phyloP scores from a whole-genome alignment of 1,140 invertebrate genomes.

The Triops longicaudatus region DNA sequence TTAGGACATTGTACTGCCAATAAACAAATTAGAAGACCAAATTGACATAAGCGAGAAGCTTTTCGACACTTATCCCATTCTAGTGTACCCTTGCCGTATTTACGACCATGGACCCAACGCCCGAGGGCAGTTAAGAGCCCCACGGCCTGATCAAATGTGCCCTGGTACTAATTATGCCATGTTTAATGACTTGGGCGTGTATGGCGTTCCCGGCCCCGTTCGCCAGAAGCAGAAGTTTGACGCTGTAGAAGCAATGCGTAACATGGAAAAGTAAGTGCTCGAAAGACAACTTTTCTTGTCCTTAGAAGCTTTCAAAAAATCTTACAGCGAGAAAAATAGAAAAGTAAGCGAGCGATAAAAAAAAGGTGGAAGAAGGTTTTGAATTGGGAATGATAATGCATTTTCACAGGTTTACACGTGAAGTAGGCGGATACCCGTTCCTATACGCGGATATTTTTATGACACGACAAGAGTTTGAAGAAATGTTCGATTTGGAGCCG shows the following conservation, averaged over 20 bases:
- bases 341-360: too few relatives aligned
- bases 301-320: neutral
- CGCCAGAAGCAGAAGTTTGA: slow-evolving; percentile 44
- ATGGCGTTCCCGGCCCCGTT: slow-evolving; percentile 49
- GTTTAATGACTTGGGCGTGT: slow-evolving; percentile 50
- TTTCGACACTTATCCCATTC: slow-evolving; percentile 46
- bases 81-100: slow-evolving; percentile 49
- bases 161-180: slow-evolving; percentile 45
- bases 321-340: too few relatives aligned
- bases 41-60: slow-evolving; percentile 44
- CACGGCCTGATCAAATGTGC: slow-evolving; percentile 41
- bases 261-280: slow-evolving; percentile 44
- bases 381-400: too few relatives aligned
- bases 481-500: slow-evolving; percentile 48
- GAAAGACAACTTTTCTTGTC: too few relatives aligned
- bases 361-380: too few relatives aligned
- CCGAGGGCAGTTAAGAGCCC: slow-evolving; percentile 42
- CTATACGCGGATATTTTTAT: slow-evolving; percentile 58
- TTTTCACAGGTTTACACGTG: slow-evolving; percentile 42
- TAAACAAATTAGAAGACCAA: slow-evolving; percentile 46
- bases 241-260: slow-evolving; percentile 45
- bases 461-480: slow-evolving; percentile 48
- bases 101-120: slow-evolving; percentile 43
- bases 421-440: slow-evolving; percentile 48
- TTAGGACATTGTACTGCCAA: slow-evolving; percentile 49